A percentile compares a stretch with the other conserved stretches of the same genome.
These are phyloP conservation scores for Paramormyrops kingsleyae DNA, from an alignment of 2,113 vertebrate species.

Conservation along the genomic window DNA sequence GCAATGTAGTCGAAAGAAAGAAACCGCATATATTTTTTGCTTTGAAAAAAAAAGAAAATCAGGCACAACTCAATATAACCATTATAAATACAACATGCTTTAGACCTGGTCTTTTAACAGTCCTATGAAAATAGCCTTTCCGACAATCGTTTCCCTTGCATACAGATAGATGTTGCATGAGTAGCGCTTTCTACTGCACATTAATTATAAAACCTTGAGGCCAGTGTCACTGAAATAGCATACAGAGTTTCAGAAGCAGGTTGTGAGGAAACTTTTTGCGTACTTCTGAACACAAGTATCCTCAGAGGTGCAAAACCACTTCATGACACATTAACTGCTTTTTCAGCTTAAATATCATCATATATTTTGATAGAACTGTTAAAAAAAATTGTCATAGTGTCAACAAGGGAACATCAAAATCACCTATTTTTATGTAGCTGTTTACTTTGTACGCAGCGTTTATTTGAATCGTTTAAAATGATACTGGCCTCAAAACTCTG, in stretches of 20 bases:
- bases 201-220: conserved; percentile 47
- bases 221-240: conserved; percentile 47
- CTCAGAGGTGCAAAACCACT: conserved; percentile 3
- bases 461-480: conserved; percentile 11
- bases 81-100: conserved; percentile 71
- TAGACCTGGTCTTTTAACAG: conserved; percentile 62
- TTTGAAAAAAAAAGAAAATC: conserved; percentile 57
- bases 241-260: conserved; percentile 24
- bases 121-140: conserved; percentile 58
- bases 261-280: neutral
- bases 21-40: conserved; percentile 47
- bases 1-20: conserved; percentile 67
- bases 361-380: conserved; percentile 7
- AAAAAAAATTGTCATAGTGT: neutral
- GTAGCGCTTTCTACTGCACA: conserved; percentile 27
- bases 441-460: neutral
- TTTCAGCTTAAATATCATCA: conserved; percentile 7
- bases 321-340: neutral
- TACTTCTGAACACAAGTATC: neutral
- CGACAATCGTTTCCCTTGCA: conserved; percentile 46
- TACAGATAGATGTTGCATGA: conserved; percentile 37
- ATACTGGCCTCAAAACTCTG: conserved; percentile 45
- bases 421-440: neutral
- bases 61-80: conserved; percentile 67
- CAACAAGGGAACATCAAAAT: neutral